Conservation (phyloP, 1,140 invertebrate genomes). For the Rhagoletis pomonella region DNA sequence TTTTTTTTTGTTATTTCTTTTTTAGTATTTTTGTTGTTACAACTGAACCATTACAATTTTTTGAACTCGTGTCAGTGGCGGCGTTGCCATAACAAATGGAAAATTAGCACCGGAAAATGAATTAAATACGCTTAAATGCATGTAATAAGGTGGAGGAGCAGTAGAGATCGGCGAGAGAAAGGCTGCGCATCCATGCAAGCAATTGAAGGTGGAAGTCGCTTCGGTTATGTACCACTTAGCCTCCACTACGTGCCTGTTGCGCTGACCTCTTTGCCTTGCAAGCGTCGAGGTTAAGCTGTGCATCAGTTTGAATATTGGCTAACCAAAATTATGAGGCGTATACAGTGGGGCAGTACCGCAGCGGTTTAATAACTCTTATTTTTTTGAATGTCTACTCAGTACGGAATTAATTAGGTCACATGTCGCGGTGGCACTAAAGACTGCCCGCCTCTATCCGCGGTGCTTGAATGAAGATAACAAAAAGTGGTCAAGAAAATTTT, state of each 20-base stretch:
- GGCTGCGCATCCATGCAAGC: neutral
- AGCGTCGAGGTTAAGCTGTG: neutral
- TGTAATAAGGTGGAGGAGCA: neutral
- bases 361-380: conserved; percentile 36
- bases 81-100: conserved; percentile 42
- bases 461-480: conserved; percentile 41
- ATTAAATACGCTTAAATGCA: conserved; percentile 43
- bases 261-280: neutral
- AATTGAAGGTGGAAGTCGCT: neutral
- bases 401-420: conserved; percentile 37
- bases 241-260: neutral
- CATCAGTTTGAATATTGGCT: neutral
- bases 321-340: neutral
- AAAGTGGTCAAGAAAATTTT: neutral
- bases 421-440: neutral
- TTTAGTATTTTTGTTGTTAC: neutral
- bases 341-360: conserved; percentile 8
- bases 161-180: neutral
- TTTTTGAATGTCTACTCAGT: neutral
- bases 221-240: neutral
- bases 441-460: neutral
- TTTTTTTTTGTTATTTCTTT: neutral
- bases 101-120: conserved; percentile 47
- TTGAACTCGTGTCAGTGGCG: conserved; percentile 11
- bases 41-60: neutral